A percentile compares a stretch with the other conserved stretches of the same genome.
Conservation (phyloP, 2,888 invertebrate genomes). For the Salpingus planirostris region DNA sequence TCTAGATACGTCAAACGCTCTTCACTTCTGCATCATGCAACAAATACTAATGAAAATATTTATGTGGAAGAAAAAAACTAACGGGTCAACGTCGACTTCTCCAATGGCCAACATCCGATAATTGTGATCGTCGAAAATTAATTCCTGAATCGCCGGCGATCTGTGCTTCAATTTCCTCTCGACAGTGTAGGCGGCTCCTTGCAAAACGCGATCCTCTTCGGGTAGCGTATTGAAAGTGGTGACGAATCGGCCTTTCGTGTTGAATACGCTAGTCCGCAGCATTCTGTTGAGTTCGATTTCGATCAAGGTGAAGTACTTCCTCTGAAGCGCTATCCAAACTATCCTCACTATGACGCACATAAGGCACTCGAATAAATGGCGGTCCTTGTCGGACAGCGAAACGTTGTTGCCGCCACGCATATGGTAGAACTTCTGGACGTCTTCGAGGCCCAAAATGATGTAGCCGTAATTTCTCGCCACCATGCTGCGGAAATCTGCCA, state of each 20-base stretch:
- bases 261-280: constrained; percentile 53
- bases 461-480: constrained; percentile 54
- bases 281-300: constrained; percentile 54
- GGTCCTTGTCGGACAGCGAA: constrained; percentile 56
- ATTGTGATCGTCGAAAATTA: constrained; percentile 50
- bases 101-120: constrained; percentile 51
- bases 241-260: constrained; percentile 25
- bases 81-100: constrained; percentile 32
- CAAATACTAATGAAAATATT: background rate
- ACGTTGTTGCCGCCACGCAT: constrained; percentile 48
- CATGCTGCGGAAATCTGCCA: constrained; percentile 50
- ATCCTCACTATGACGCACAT: constrained; percentile 51
- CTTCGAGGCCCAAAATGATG: constrained; percentile 49
- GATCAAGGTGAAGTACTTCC: constrained; percentile 51
- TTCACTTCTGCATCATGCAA: constrained; percentile 23
- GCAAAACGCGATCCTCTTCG: constrained; percentile 45
- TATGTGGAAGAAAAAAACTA: constrained; percentile 18
- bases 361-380: constrained; percentile 51
- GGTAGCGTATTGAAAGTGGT: constrained; percentile 26
- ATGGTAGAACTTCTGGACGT: constrained; percentile 50
- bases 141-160: constrained; percentile 52
- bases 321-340: constrained; percentile 54
- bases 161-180: constrained; percentile 50
- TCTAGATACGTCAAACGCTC: constrained; percentile 46
- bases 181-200: constrained; percentile 45